Conservation (phyloP, 2,113 vertebrate genomes). For the Cavia aperea region DNA sequence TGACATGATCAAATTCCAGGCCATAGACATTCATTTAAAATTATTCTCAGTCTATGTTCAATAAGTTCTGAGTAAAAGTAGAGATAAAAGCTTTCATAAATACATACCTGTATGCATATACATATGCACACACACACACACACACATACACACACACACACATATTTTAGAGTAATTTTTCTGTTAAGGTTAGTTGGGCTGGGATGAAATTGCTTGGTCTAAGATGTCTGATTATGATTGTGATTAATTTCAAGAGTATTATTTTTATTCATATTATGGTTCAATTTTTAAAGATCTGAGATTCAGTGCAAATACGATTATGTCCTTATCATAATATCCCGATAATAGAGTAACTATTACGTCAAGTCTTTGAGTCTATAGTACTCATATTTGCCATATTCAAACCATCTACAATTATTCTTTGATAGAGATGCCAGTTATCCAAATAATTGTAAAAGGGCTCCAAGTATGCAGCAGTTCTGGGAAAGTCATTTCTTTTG, state of each 20-base stretch:
- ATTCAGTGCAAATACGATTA: background rate
- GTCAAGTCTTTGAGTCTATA: background rate
- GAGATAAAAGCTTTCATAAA: conserved; percentile 49
- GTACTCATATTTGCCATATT: background rate
- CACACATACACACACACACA: too few relatives aligned
- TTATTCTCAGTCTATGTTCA: conserved; percentile 37
- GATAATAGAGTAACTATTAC: background rate
- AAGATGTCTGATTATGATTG: conserved; percentile 26
- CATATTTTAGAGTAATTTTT: conserved; percentile 39
- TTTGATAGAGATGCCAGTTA: background rate
- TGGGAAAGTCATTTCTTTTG: background rate
- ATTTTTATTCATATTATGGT: conserved; percentile 14
- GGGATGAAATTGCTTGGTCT: background rate
- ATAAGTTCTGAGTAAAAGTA: conserved; percentile 45
- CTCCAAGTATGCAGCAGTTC: background rate
- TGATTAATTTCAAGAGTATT: conserved; percentile 40
- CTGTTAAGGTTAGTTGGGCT: conserved; percentile 11
- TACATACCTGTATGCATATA: background rate
- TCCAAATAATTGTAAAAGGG: background rate
- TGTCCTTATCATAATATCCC: background rate
- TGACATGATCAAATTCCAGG: background rate
- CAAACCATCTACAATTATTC: background rate
- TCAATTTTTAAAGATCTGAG: conserved; percentile 9
- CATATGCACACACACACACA: background rate
- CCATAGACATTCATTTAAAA: background rate